Conservation (phyloP, 2,888 invertebrate genomes). For the Polyploca ridens region DNA sequence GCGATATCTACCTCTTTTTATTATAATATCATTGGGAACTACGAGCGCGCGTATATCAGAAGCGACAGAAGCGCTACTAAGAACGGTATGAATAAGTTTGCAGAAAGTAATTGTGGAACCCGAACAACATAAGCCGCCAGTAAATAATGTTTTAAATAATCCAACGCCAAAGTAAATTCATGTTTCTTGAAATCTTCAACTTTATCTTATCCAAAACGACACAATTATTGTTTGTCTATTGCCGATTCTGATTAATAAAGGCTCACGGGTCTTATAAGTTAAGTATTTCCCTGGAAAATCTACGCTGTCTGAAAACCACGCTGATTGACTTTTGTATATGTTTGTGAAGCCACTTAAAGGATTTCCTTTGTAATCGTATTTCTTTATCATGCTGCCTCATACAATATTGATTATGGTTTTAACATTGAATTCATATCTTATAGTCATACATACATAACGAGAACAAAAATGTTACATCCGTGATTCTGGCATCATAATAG, state of each 20-base stretch:
- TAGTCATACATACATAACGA: neutral
- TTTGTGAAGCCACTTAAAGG: too few species aligned
- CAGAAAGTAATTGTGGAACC: neutral
- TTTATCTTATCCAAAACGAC: too few species aligned
- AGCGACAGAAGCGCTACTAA: neutral
- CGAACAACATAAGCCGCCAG: neutral
- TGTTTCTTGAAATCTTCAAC: neutral
- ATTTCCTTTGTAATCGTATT: neutral
- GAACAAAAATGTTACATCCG: neutral
- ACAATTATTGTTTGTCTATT: too few species aligned
- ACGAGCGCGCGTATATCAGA: neutral
- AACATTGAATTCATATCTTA: neutral
- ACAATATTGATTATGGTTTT: neutral
- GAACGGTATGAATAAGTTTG: neutral
- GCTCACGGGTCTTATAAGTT: too few species aligned
- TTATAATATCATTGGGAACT: too few species aligned
- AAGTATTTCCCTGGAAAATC: too few species aligned
- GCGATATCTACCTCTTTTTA: too few species aligned
- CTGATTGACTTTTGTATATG: neutral
- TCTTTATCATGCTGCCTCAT: neutral
- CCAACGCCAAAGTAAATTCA: neutral
- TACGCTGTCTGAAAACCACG: neutral
- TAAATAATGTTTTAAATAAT: neutral
- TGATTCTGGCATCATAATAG: neutral
- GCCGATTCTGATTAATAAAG: too few species aligned